These are phyloP conservation scores for Chouioia cunea DNA, from an alignment of 2,888 invertebrate species.

Conservation along the genomic window DNA sequence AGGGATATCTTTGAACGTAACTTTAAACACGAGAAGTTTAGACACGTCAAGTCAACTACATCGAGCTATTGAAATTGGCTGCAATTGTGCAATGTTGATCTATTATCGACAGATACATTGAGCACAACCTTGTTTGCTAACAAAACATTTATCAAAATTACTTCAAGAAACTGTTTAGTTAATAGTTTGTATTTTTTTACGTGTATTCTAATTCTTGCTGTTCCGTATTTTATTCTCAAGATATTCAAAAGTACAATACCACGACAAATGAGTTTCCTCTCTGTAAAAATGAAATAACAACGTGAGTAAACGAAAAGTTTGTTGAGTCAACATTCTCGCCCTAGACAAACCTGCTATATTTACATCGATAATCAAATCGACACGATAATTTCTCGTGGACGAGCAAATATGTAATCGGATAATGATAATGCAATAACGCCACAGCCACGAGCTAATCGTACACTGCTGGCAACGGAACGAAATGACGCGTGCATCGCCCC, in stretches of 20 bases:
- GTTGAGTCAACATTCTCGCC: too few species aligned
- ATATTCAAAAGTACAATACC: not conserved
- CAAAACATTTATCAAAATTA: too few species aligned
- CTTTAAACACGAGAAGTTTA: constrained; percentile 29
- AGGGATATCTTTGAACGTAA: not conserved
- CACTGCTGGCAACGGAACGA: constrained; percentile 11
- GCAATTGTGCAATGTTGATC: constrained; percentile 31
- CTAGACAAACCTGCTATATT: not conserved
- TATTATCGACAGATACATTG: constrained; percentile 17
- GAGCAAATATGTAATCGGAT: constrained; percentile 29
- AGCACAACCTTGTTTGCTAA: too few species aligned
- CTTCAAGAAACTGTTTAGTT: too few species aligned
- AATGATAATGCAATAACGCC: constrained; percentile 29
- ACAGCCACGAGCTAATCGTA: constrained; percentile 19
- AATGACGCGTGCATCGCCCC: constrained; percentile 45
- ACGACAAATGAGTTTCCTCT: too few species aligned
- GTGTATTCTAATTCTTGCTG: too few species aligned
- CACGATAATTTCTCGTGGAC: constrained; percentile 1
- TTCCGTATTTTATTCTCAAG: not conserved
- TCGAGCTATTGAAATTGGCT: constrained; percentile 23
- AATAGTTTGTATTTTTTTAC: too few species aligned
- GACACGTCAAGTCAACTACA: constrained; percentile 25
- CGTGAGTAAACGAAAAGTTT: not conserved
- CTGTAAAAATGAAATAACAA: not conserved
- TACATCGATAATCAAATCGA: constrained; percentile 2